Evolutionary conservation across 2,797 vertebrate genomes (phyloP).

Genomic region (Podargus strigoides): DNA sequence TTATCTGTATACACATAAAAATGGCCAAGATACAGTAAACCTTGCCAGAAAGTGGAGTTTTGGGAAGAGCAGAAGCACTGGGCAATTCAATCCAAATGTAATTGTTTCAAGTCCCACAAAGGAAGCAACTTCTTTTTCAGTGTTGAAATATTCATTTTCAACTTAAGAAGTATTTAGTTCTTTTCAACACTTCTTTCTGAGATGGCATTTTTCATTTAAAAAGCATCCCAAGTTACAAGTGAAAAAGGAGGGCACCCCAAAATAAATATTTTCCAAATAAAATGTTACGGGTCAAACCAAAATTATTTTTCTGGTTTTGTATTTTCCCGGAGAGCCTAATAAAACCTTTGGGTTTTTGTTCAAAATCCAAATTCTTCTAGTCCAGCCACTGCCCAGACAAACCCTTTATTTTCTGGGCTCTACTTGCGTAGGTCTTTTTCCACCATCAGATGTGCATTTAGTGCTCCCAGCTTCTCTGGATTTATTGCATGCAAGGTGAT

Average conservation of each 20-base stretch:
- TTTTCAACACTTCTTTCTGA: not conserved
- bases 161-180: not conserved
- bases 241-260: not conserved
- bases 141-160: slow-evolving; percentile 9
- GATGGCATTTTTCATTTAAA: not conserved
- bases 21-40: not conserved
- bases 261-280: slow-evolving; percentile 7
- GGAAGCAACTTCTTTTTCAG: not conserved
- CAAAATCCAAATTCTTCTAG: not conserved
- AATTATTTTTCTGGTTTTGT: not conserved
- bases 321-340: not conserved
- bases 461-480: not conserved
- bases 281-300: not conserved
- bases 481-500: not conserved
- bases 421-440: not conserved
- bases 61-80: not conserved
- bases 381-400: not conserved
- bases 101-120: not conserved
- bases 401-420: not conserved
- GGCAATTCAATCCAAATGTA: not conserved
- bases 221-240: not conserved
- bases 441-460: not conserved
- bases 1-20: not conserved
- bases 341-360: not conserved
- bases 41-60: not conserved